Evolutionary conservation across 2,113 vertebrate genomes (phyloP).

Genomic region (Catagonus wagneri): DNA sequence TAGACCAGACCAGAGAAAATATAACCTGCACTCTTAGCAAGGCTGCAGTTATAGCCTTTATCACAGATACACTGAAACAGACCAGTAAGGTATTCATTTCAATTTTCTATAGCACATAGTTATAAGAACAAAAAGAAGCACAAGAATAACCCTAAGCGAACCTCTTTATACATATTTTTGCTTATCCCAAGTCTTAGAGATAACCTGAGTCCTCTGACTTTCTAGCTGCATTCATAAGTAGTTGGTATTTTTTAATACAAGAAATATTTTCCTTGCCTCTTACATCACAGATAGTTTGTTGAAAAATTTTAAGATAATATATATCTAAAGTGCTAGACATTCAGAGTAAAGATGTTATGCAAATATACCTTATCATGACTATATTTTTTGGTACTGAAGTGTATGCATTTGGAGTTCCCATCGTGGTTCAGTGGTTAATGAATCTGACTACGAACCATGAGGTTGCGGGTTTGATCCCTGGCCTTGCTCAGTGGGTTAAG

Average conservation of each 20-base stretch:
- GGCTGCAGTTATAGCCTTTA: not conserved
- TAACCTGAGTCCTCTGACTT: not conserved
- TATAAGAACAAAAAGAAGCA: not conserved
- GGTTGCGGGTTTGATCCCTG: no score
- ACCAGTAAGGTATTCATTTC: not conserved
- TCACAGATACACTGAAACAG: not conserved
- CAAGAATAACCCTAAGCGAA: not conserved
- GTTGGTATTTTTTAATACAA: not conserved
- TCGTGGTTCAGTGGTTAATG: no score
- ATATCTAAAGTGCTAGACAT: not conserved
- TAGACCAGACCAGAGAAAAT: conserved; percentile 41
- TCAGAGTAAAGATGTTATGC: conserved; percentile 39
- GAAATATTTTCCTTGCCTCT: not conserved
- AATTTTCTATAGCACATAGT: not conserved
- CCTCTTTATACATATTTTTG: not conserved
- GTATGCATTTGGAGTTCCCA: no score
- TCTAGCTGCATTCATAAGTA: not conserved
- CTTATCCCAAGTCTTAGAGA: not conserved
- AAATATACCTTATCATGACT: not conserved
- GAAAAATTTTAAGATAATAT: conserved; percentile 37
- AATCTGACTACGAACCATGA: no score
- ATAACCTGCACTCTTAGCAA: not conserved
- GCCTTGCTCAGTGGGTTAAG: no score
- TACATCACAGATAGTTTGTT: not conserved
- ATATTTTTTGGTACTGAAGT: not conserved